A percentile compares a stretch with the other conserved stretches of the same genome.
Evolutionary conservation across 2,113 vertebrate genomes (phyloP).

Genomic region (Hemiprocne comata): DNA sequence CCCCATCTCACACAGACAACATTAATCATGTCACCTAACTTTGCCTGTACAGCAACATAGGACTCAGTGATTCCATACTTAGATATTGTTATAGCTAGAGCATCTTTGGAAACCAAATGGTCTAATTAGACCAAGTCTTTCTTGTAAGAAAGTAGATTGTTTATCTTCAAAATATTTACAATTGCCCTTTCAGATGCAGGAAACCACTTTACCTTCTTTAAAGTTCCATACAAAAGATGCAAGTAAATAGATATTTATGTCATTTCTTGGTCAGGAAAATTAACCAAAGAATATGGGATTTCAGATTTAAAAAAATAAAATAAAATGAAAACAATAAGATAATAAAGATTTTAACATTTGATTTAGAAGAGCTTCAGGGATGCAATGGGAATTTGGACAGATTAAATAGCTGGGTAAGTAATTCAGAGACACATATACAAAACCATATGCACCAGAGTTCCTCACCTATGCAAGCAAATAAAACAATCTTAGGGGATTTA

Average conservation of each 20-base stretch:
- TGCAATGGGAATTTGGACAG: not conserved
- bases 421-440: conserved; percentile 5
- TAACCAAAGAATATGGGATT: not conserved
- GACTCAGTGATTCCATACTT: not conserved
- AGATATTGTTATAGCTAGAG: not conserved
- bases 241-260: not conserved
- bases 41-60: not conserved
- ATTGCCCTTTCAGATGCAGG: not conserved
- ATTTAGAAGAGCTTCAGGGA: not conserved
- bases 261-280: not conserved
- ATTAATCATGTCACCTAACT: not conserved
- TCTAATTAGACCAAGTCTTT: not conserved
- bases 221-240: not conserved
- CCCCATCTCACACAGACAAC: not conserved
- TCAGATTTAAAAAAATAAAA: not conserved
- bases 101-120: not conserved
- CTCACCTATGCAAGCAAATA: not conserved
- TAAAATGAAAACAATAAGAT: not conserved
- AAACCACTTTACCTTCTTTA: not conserved
- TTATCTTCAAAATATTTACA: not conserved
- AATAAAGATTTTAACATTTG: not conserved
- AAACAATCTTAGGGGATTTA: not conserved
- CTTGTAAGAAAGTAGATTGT: not conserved
- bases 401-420: not conserved
- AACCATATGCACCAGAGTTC: not conserved